Base-by-base conservation (phyloP, 2,888 invertebrate species). In the Drosophila paramelanica region DNA sequence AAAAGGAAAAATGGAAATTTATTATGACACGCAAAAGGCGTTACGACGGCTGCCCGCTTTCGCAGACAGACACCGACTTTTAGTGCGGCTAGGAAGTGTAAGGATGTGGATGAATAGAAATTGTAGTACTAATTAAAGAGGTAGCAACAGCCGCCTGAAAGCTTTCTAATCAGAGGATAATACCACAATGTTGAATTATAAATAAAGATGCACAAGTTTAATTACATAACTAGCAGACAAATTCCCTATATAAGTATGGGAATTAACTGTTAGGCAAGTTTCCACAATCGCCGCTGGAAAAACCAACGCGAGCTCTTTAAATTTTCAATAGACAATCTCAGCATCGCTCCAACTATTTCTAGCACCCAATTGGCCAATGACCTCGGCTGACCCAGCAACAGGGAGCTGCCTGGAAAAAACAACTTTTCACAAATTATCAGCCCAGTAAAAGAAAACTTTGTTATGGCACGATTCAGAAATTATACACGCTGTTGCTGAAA, bases 1-100 rank as follows among this genome's bases (percentile, higher is more conserved):
- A 69, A 67, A 62, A 58, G 46, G 14, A 55, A 45, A 56, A 47
- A 45, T 56, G 50, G 52, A 67, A 73, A 73, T 73, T 64, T 68
- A 87, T 83, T 72, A 84, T 84, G 85, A 87, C 88, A 84, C 47
- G 79, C 55, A 84, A 87, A 87, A 78, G 82, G 82, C 88, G 85
- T 73, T 87, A 46, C 42, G 4, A 36, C 39, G 36, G 41, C 25
- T 67, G 62, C 47, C 52, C 53, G 39, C 42, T 45, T n/a, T 49
- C 57, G 57, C 42, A 25, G 64, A 17, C 62, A 42, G 45, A 31
- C 46, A 36, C 74, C 64, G 59, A 38, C 51, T 53, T 53, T 31
- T 31, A 52, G 45, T n/a, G 39, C 5, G 39, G 13, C 10, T 5
- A 53, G 53, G 8, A 17, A 46, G 43, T 39, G 42, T 5, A 23